phyloP scores from a whole-genome alignment of 2,113 vertebrate genomes.

The Tinamus guttatus region DNA sequence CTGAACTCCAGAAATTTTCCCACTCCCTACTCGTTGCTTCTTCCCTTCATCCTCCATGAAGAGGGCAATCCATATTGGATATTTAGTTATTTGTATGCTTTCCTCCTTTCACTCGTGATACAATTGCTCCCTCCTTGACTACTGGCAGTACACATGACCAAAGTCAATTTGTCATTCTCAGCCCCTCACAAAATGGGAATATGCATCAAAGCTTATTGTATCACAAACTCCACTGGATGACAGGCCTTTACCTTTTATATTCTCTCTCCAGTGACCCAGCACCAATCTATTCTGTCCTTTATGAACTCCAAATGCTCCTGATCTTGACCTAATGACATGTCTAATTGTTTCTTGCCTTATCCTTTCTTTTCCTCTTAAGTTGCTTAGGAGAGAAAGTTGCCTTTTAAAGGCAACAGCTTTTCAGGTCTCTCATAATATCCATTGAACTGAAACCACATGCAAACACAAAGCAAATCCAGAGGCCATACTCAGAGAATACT shows the following conservation, averaged over 20 bases:
- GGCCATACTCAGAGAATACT: neutral
- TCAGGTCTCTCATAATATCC: neutral
- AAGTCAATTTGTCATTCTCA: neutral
- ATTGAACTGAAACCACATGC: neutral
- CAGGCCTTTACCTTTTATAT: neutral
- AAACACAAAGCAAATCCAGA: slow-evolving; percentile 10
- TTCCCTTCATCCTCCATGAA: neutral
- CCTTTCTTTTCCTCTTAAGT: neutral
- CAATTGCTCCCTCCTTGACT: neutral
- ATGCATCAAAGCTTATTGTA: neutral
- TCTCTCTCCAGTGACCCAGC: slow-evolving; percentile 24
- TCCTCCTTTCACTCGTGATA: neutral
- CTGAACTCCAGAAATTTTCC: neutral
- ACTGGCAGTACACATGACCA: neutral
- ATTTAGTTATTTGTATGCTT: neutral
- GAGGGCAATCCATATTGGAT: neutral
- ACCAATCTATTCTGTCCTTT: slow-evolving; percentile 37
- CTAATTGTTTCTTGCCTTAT: neutral
- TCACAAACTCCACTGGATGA: neutral
- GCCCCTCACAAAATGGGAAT: neutral
- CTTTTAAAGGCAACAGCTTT: slow-evolving; percentile 4
- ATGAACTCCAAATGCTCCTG: slow-evolving; percentile 35
- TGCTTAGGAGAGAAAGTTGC: neutral
- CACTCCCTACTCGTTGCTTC: neutral
- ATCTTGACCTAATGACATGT: slow-evolving; percentile 27